Percentiles rank a stretch among this genome's conserved stretches.
Conservation (phyloP, 2,888 invertebrate genomes). For the Agrenia bidenticulata region DNA sequence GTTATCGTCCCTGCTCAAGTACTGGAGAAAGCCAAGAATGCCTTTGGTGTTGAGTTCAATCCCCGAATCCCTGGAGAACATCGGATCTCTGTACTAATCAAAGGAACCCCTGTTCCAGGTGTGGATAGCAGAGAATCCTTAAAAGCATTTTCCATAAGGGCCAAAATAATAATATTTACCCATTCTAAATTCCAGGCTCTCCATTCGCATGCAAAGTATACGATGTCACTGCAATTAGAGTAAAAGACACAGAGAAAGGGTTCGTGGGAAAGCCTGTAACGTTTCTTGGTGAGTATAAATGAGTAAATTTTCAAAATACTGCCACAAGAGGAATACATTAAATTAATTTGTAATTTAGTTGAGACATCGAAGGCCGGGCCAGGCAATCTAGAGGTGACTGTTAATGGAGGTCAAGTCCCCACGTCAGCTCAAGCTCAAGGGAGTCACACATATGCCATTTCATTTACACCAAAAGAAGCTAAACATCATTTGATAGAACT, state of each 20-base stretch:
- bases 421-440: constrained; percentile 96
- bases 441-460: constrained; percentile 93
- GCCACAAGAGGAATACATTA: neutral
- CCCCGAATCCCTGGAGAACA: constrained; percentile 58
- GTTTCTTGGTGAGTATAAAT: constrained; percentile 69
- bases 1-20: constrained; percentile 81
- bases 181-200: constrained; percentile 71
- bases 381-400: constrained; percentile 96
- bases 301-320: too few species aligned
- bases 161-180: neutral
- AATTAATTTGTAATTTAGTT: constrained; percentile 62
- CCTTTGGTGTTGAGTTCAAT: constrained; percentile 85
- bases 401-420: constrained; percentile 95
- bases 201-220: constrained; percentile 95
- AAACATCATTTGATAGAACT: constrained; percentile 90
- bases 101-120: constrained; percentile 61
- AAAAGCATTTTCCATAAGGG: constrained; percentile 57
- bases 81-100: constrained; percentile 69
- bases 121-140: constrained; percentile 72
- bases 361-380: constrained; percentile 98
- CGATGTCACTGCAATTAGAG: constrained; percentile 89
- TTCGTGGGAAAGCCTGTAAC: constrained; percentile 88
- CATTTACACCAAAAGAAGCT: constrained; percentile 91
- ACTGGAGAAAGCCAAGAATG: constrained; percentile 93
- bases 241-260: constrained; percentile 84